Percentiles rank a stretch among this genome's conserved stretches.
phyloP scores from a whole-genome alignment of 2,797 vertebrate genomes.

The Karalla daura region DNA sequence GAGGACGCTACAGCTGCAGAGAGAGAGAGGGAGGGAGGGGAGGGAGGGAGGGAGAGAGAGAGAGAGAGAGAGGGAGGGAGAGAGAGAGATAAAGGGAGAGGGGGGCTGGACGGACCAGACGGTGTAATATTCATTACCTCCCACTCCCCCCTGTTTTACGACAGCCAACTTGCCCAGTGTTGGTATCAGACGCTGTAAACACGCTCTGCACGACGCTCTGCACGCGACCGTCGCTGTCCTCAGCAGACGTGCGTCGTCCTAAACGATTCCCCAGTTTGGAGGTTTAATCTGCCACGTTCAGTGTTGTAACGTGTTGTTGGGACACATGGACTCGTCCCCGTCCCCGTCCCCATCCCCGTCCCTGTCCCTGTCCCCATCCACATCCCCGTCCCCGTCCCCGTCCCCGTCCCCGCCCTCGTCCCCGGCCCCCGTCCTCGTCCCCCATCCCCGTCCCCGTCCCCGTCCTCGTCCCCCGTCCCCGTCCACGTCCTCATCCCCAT shows the following conservation, averaged over 20 bases:
- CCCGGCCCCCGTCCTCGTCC: too few species aligned
- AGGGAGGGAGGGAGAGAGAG: constrained; percentile 41
- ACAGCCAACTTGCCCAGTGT: constrained; percentile 70
- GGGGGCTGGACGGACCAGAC: constrained; percentile 68
- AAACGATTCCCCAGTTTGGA: constrained; percentile 25
- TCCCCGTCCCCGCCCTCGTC: too few species aligned
- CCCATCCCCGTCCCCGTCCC: too few species aligned
- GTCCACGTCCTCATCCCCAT: too few species aligned
- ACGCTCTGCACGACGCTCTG: constrained; percentile 60
- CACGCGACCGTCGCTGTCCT: too few species aligned
- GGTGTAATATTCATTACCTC: constrained; percentile 78
- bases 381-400: too few species aligned
- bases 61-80: constrained; percentile 42
- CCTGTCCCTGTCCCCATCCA: too few species aligned
- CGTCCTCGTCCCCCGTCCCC: too few species aligned
- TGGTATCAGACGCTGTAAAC: constrained; percentile 76
- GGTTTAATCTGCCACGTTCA: constrained; percentile 13
- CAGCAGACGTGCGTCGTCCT: constrained; percentile 14
- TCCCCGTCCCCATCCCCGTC: too few species aligned
- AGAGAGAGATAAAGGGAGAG: constrained; percentile 37
- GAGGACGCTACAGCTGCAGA: constrained; percentile 80
- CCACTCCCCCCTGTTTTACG: constrained; percentile 73
- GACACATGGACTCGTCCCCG: too few species aligned
- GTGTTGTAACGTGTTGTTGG: too few species aligned
- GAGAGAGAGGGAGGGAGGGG: constrained; percentile 42